Evolutionary conservation across 2,888 invertebrate species (phyloP).

Genomic region (Lasioglossum villosulum): DNA sequence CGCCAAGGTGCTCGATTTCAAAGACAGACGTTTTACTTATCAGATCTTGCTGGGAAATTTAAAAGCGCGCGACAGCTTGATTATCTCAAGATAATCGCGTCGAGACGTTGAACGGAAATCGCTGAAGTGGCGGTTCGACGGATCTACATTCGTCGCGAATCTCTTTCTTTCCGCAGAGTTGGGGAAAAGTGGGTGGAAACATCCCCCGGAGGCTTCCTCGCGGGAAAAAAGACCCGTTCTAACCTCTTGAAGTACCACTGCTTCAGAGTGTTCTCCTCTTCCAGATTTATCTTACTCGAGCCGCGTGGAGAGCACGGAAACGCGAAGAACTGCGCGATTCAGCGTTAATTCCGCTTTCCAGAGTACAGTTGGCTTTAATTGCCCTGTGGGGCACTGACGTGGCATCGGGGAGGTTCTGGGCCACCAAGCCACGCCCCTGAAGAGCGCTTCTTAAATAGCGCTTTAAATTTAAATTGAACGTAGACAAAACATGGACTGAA

Average conservation of each 20-base stretch:
- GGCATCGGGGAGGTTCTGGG: neutral
- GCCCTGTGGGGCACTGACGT: neutral
- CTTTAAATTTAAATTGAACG: neutral
- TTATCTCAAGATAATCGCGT: neutral
- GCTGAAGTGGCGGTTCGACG: conserved; percentile 28
- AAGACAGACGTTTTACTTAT: neutral
- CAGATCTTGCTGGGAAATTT: neutral
- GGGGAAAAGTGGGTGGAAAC: conserved; percentile 33
- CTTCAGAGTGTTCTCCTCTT: conserved; percentile 25
- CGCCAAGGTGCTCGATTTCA: neutral
- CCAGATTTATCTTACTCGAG: conserved; percentile 21
- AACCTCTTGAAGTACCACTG: conserved; percentile 18
- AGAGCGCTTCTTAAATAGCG: neutral
- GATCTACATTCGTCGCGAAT: conserved; percentile 38
- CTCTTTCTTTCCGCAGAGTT: conserved; percentile 41
- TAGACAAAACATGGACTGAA: neutral
- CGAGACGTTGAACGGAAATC: conserved; percentile 29
- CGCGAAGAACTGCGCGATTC: neutral
- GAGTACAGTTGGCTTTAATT: neutral
- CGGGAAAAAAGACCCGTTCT: conserved; percentile 20
- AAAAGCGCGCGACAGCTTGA: neutral
- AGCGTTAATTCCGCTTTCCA: neutral
- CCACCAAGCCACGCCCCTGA: neutral
- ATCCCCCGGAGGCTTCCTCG: conserved; percentile 30
- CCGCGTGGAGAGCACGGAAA: neutral